phyloP scores from a whole-genome alignment of 2,113 vertebrate species.

The Sialia sialis region DNA sequence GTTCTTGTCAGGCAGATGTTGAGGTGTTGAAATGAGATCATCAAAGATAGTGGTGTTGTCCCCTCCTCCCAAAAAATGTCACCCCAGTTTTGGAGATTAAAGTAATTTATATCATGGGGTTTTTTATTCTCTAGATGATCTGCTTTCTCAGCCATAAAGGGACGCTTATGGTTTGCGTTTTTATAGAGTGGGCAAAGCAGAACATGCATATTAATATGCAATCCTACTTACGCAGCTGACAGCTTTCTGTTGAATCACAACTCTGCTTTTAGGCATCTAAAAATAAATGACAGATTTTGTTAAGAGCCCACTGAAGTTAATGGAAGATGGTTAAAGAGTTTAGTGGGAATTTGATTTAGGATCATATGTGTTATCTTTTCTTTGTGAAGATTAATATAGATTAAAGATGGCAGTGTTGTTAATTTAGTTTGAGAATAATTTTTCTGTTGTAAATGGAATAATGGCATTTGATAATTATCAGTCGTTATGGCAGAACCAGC shows the following conservation, averaged over 20 bases:
- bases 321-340: not conserved
- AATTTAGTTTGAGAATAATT: not conserved
- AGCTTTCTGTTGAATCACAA: constrained; percentile 35
- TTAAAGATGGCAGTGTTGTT: not conserved
- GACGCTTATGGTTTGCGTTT: not conserved
- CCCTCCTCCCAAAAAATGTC: not conserved
- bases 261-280: not conserved
- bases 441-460: not conserved
- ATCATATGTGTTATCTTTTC: not conserved
- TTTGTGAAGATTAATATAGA: not conserved
- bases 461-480: not conserved
- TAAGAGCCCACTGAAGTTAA: constrained; percentile 2
- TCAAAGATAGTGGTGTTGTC: accelerated
- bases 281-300: constrained; percentile 19
- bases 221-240: not conserved
- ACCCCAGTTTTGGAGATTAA: not conserved
- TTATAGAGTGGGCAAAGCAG: not conserved
- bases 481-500: not conserved
- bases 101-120: not conserved
- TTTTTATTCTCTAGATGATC: not conserved
- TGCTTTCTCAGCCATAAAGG: not conserved
- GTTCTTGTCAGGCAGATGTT: not conserved
- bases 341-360: not conserved
- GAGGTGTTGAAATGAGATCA: not conserved
- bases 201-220: not conserved